phyloP scores from a whole-genome alignment of 2,797 vertebrate species.

The Crenuchus spilurus region DNA sequence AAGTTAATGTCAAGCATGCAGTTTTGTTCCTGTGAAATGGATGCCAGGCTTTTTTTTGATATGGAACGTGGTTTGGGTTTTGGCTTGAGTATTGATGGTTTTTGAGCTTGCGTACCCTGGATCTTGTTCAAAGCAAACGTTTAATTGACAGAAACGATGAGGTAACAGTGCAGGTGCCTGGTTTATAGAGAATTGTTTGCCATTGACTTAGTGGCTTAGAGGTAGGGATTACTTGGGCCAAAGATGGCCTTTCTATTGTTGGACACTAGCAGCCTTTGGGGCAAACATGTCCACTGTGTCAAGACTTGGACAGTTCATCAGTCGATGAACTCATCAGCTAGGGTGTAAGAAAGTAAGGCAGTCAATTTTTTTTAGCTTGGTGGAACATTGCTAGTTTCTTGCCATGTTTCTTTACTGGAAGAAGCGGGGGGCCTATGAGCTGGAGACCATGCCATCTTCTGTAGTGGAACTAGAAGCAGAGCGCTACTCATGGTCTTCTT shows the following conservation, averaged over 20 bases:
- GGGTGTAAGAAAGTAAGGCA: not conserved
- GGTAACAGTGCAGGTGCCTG: slow-evolving; percentile 66
- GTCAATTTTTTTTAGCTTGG: not conserved
- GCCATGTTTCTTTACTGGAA: slow-evolving; percentile 93
- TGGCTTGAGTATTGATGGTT: slow-evolving; percentile 37
- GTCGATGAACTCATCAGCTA: not conserved
- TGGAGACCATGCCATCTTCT: slow-evolving; percentile 80
- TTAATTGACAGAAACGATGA: slow-evolving; percentile 62
- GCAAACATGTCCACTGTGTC: not conserved
- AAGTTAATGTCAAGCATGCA: slow-evolving; percentile 26
- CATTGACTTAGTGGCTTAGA: slow-evolving; percentile 43
- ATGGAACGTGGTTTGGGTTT: slow-evolving; percentile 5
- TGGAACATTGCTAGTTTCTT: not conserved
- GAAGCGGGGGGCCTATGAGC: slow-evolving; percentile 88
- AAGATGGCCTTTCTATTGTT: slow-evolving; percentile 28
- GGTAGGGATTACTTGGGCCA: slow-evolving; percentile 32
- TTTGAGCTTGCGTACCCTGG: slow-evolving; percentile 52
- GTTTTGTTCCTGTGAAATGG: slow-evolving; percentile 24
- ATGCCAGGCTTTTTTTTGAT: slow-evolving; percentile 19
- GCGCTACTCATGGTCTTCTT: slow-evolving; percentile 87
- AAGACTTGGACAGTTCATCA: not conserved
- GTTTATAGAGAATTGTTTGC: slow-evolving; percentile 56
- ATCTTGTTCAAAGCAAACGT: slow-evolving; percentile 65
- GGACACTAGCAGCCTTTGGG: not conserved
- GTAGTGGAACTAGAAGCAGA: slow-evolving; percentile 74